phyloP scores from a whole-genome alignment of 2,797 vertebrate genomes.

The Podarcis lilfordi region DNA sequence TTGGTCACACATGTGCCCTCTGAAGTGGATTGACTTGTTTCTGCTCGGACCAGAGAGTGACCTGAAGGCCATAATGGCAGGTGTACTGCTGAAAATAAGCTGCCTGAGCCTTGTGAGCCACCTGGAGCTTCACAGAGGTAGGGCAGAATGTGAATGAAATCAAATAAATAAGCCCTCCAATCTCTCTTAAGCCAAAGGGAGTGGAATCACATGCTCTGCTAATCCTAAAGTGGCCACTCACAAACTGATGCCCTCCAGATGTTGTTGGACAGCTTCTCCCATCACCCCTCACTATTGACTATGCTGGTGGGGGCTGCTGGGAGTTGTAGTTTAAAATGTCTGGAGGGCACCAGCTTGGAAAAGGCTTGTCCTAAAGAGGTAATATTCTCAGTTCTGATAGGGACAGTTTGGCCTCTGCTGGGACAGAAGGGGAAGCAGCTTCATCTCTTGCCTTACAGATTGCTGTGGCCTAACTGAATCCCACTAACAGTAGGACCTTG shows the following conservation, averaged over 20 bases:
- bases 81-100: not conserved
- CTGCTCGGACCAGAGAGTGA: not conserved
- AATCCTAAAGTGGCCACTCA: not conserved
- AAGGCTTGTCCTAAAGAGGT: not conserved
- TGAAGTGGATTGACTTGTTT: not conserved
- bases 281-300: no score
- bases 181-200: not conserved
- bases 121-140: not conserved
- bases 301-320: no score
- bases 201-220: not conserved
- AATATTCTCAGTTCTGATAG: not conserved
- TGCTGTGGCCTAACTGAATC: not conserved
- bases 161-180: not conserved
- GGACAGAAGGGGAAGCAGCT: not conserved
- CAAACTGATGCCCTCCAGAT: no score
- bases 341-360: no score
- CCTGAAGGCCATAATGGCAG: not conserved
- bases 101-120: not conserved
- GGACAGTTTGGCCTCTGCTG: not conserved
- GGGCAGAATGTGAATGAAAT: not conserved
- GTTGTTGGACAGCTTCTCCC: no score
- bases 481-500: constrained; percentile 55
- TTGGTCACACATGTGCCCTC: not conserved
- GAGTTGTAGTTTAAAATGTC: no score
- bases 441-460: not conserved